Evolutionary conservation across 2,888 invertebrate species (phyloP).

Genomic region (Epiperipatus broadwayi): DNA sequence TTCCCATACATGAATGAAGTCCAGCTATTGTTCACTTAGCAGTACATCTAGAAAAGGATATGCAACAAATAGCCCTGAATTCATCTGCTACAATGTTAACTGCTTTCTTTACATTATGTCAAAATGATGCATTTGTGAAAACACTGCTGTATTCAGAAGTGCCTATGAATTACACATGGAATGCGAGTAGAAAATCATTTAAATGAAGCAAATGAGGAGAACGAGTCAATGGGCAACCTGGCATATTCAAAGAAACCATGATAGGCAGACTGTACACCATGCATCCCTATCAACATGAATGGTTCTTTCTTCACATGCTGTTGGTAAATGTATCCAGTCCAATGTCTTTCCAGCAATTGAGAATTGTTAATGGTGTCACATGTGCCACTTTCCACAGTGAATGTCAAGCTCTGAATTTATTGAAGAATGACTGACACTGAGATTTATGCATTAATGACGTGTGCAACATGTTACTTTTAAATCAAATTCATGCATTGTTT

Average conservation of each 20-base stretch:
- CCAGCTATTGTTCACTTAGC: slow-evolving; percentile 21
- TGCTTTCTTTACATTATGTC: slow-evolving; percentile 20
- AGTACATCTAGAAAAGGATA: slow-evolving; percentile 23
- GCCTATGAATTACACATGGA: slow-evolving; percentile 18
- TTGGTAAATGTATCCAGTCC: slow-evolving; percentile 12
- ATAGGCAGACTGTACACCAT: slow-evolving; percentile 13
- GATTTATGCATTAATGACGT: slow-evolving; percentile 21
- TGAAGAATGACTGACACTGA: slow-evolving; percentile 23
- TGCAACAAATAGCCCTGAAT: slow-evolving; percentile 18
- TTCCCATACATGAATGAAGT: slow-evolving; percentile 21
- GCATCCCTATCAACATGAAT: slow-evolving; percentile 17
- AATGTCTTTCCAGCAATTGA: slow-evolving; percentile 12
- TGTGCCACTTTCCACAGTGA: slow-evolving; percentile 16
- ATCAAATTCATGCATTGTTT: slow-evolving; percentile 16
- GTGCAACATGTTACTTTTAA: slow-evolving; percentile 14
- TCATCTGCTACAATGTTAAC: slow-evolving; percentile 19
- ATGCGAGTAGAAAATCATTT: slow-evolving; percentile 15
- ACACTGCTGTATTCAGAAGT: slow-evolving; percentile 19
- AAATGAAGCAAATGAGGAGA: slow-evolving; percentile 13
- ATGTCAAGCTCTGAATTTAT: slow-evolving; percentile 15
- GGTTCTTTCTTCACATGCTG: slow-evolving; percentile 16
- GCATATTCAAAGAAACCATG: slow-evolving; percentile 7
- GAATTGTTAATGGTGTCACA: slow-evolving; percentile 15
- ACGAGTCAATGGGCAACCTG: slow-evolving; percentile 11
- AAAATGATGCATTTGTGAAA: slow-evolving; percentile 18